Evolutionary conservation across 2,797 vertebrate genomes (phyloP).

Genomic region (Cottoperca gobio): DNA sequence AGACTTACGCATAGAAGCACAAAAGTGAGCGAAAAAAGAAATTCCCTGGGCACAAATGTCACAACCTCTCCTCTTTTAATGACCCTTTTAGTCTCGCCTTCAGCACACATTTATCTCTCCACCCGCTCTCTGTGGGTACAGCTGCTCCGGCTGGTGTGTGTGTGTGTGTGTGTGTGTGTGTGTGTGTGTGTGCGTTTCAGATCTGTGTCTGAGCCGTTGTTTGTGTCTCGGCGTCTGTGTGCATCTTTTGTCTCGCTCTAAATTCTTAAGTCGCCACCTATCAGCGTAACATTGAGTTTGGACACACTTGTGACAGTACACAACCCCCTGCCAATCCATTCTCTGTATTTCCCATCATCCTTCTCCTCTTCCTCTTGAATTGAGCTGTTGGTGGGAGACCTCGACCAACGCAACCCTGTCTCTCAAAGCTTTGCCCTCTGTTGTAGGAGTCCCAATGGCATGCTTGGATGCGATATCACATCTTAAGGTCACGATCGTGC

Average conservation of each 20-base stretch:
- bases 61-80: slow-evolving; percentile 80
- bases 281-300: slow-evolving; percentile 61
- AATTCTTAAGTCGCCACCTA: slow-evolving; percentile 58
- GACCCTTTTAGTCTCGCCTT: slow-evolving; percentile 83
- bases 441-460: slow-evolving; percentile 39
- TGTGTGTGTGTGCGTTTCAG: slow-evolving; percentile 62
- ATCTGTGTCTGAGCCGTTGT: slow-evolving; percentile 69
- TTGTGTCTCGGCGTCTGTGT: slow-evolving; percentile 48
- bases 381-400: slow-evolving; percentile 67
- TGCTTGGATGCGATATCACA: slow-evolving; percentile 43
- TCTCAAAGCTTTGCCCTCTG: slow-evolving; percentile 45
- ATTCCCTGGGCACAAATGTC: slow-evolving; percentile 81
- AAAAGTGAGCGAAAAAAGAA: slow-evolving; percentile 53
- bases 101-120: slow-evolving; percentile 75
- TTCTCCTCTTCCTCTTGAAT: slow-evolving; percentile 53
- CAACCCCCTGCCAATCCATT: slow-evolving; percentile 30
- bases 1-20: slow-evolving; percentile 24
- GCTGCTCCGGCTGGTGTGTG: slow-evolving; percentile 71
- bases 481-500: slow-evolving; percentile 41
- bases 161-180: slow-evolving; percentile 30
- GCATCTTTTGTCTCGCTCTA: slow-evolving; percentile 60
- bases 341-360: slow-evolving; percentile 30
- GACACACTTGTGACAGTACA: slow-evolving; percentile 58
- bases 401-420: slow-evolving; percentile 38
- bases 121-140: slow-evolving; percentile 73